Conservation (phyloP, 2,888 invertebrate genomes). For the Aquatica leii region DNA sequence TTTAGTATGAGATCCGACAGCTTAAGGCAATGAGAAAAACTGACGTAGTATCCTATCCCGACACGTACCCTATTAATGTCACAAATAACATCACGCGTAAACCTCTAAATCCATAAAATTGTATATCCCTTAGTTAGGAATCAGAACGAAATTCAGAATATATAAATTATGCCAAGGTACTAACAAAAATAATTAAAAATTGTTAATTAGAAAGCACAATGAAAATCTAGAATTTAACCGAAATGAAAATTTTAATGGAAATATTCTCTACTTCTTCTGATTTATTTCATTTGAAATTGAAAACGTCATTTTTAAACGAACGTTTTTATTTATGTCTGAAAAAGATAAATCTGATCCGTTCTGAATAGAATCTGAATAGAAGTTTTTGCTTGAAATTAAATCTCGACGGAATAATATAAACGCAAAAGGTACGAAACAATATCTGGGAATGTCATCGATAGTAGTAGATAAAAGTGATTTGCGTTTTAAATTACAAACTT, state of each 20-base stretch:
- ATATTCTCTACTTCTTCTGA: conserved; percentile 30
- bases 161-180: conserved; percentile 48
- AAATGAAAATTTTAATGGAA: conserved; percentile 29
- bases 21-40: conserved; percentile 50
- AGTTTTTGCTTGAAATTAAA: conserved; percentile 27
- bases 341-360: conserved; percentile 40
- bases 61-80: conserved; percentile 54
- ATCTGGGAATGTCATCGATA: conserved; percentile 21
- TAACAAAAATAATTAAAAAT: conserved; percentile 39
- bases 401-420: conserved; percentile 23
- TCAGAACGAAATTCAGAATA: conserved; percentile 45
- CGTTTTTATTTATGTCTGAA: conserved; percentile 44
- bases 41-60: conserved; percentile 49
- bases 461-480: conserved; percentile 31
- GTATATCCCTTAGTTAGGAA: conserved; percentile 43
- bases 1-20: conserved; percentile 29
- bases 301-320: conserved; percentile 46
- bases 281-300: conserved; percentile 45
- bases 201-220: conserved; percentile 26
- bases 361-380: conserved; percentile 26
- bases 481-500: conserved; percentile 30
- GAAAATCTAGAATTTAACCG: conserved; percentile 18
- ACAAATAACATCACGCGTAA: conserved; percentile 45
- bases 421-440: conserved; percentile 22
- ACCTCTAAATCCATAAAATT: conserved; percentile 50